Evolutionary conservation across 2,113 vertebrate species (phyloP), one percentile per base, ranked within the genome.

Genomic region (Prunella himalayana): DNA sequence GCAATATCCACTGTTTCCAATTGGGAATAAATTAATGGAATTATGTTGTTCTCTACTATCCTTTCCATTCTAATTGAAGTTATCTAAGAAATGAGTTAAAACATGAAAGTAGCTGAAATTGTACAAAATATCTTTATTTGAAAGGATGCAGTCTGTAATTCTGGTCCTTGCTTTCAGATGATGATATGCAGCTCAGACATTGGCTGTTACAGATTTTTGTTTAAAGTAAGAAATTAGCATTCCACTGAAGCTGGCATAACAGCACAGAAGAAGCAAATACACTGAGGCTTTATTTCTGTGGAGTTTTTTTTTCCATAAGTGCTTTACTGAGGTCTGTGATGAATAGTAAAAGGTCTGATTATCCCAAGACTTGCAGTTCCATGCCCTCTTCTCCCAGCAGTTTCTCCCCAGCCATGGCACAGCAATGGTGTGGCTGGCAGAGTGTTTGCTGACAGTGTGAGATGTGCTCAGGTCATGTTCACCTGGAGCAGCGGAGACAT

Each of bases 321-420:
- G 77, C 39, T 90, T 72, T 81, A 37, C n/a, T 73, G 95, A 96
- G 91, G 94, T 97, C 95, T 90, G 42, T 97, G 96, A 94, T 96
- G 96, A 92, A 63, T 37, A 94, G 96, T 96, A 96, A 95, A 97
- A 97, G 94, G 90, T 96, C 95, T 97, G 93, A 92, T 92, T 85
- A 75, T 84, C 71, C 44, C 9, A 35, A 45, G 66, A 39, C 63
- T 79, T 83, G 75, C 9, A 66, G 56, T 93, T 86, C 93, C 72
- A 27, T 86, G 72, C 49, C 92, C 75, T 65, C 35, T 49, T 68
- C 82, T 96, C 91, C 82, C 97, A 97, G 95, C 96, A 94, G 66
- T 85, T 86, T 82, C 93, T 94, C 92, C 11, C 51, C 77, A 60
- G 94, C 86, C 89, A 31, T 1, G 1, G 49, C 88, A n/a, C 50